Conservation (phyloP, 2,888 invertebrate genomes). For the Drosophila quasianomalipes region DNA sequence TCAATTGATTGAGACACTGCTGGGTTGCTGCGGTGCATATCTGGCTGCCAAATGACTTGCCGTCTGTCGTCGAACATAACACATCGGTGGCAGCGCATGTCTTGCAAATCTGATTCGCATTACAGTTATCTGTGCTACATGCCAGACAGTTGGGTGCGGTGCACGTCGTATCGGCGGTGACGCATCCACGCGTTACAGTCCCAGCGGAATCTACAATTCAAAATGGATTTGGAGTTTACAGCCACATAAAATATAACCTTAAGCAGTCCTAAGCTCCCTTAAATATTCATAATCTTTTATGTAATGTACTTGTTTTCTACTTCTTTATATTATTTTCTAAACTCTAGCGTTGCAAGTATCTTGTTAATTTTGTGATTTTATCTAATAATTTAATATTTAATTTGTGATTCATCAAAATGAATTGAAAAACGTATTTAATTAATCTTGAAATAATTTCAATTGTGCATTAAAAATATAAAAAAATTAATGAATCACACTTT, state of each 20-base stretch:
- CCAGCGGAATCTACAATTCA: slow-evolving; percentile 29
- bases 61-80: slow-evolving; percentile 60
- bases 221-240: background rate
- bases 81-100: slow-evolving; percentile 51
- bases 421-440: background rate
- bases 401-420: background rate
- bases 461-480: background rate
- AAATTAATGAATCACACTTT: background rate
- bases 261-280: background rate
- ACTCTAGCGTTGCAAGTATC: background rate
- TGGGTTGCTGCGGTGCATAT: slow-evolving; percentile 51
- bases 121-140: slow-evolving; percentile 52
- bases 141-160: slow-evolving; percentile 2
- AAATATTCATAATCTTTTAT: background rate
- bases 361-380: background rate
- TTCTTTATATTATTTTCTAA: background rate
- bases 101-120: slow-evolving; percentile 65
- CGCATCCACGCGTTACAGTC: slow-evolving; percentile 65
- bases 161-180: slow-evolving; percentile 1
- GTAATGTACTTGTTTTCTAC: background rate
- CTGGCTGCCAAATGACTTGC: slow-evolving; percentile 11
- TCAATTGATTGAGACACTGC: slow-evolving; percentile 57
- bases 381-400: too few species aligned
- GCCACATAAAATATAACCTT: background rate
- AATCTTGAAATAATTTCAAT: background rate